Conservation (phyloP, 1,140 invertebrate genomes). For the Formica exsecta region DNA sequence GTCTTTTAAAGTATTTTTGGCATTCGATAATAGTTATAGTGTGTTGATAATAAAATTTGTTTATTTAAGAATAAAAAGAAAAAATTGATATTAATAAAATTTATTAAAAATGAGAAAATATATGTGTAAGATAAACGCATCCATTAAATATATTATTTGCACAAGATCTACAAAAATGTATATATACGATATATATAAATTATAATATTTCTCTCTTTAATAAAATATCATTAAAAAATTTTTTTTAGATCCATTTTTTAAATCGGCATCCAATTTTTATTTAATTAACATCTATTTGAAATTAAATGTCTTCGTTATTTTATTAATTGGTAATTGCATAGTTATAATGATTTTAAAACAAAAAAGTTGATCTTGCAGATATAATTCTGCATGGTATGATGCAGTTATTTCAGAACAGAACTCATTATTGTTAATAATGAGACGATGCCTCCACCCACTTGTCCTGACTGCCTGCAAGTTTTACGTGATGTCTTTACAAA, state of each 20-base stretch:
- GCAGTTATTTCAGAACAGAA: constrained; percentile 13
- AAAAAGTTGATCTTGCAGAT: constrained; percentile 6
- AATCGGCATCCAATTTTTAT: too few relatives aligned
- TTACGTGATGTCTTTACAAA: constrained; percentile 33
- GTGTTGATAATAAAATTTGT: not conserved
- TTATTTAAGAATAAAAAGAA: not conserved
- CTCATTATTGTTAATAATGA: constrained; percentile 17
- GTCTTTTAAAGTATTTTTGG: not conserved
- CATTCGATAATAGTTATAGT: not conserved
- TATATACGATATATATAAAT: not conserved
- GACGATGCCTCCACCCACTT: not conserved
- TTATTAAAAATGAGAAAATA: not conserved
- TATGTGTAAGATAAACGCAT: not conserved
- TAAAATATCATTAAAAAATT: not conserved
- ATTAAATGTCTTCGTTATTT: not conserved
- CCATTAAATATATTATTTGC: not conserved
- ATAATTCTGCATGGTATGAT: constrained; percentile 17
- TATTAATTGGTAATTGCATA: not conserved
- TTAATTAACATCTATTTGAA: too few relatives aligned
- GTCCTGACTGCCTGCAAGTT: constrained; percentile 15
- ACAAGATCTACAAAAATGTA: not conserved
- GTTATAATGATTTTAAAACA: not conserved
- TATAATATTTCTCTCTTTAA: not conserved
- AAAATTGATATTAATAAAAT: constrained; percentile 3
- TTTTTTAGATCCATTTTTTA: too few relatives aligned